Evolutionary conservation across 2,797 vertebrate species (phyloP).

Genomic region (Tinamus major): DNA sequence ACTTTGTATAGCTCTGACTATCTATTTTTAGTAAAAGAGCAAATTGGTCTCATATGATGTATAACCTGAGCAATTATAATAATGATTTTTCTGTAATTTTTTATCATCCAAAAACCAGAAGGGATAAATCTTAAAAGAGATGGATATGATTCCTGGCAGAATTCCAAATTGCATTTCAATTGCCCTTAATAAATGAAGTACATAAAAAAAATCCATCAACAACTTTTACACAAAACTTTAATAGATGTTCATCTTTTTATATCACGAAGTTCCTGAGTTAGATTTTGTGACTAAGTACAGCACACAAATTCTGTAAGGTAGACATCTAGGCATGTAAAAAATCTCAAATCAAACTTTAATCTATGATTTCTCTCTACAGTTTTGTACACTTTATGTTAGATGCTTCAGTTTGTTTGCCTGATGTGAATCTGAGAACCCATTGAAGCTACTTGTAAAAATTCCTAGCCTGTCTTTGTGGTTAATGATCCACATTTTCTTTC

Average conservation of each 20-base stretch:
- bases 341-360: not conserved
- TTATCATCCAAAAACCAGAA: not conserved
- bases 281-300: too few species aligned
- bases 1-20: not conserved
- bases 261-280: not conserved
- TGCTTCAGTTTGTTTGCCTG: not conserved
- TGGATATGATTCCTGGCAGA: not conserved
- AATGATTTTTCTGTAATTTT: not conserved
- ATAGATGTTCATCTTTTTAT: not conserved
- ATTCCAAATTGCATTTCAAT: not conserved
- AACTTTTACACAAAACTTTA: not conserved
- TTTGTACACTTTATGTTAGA: accelerated
- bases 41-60: not conserved
- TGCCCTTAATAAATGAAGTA: not conserved
- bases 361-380: not conserved
- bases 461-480: not conserved
- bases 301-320: not conserved
- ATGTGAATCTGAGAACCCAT: not conserved
- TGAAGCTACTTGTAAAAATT: not conserved
- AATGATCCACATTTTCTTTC: not conserved
- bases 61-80: not conserved
- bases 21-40: not conserved
- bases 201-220: not conserved
- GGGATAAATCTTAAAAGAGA: not conserved
- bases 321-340: not conserved